phyloP scores from a whole-genome alignment of 2,888 invertebrate species.

The Drosophila niveifrons region DNA sequence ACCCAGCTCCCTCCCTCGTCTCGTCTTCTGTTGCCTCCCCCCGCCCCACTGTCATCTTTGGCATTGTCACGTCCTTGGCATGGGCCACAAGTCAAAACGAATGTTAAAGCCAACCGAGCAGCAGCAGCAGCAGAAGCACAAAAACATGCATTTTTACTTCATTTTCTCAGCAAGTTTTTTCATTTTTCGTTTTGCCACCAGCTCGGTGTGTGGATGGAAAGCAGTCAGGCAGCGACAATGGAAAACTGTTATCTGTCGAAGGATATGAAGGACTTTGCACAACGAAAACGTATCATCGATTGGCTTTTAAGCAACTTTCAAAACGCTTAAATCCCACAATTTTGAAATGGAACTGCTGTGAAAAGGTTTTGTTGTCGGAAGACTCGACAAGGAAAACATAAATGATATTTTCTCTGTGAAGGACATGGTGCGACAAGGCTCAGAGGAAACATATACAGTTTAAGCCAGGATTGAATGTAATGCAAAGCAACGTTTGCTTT shows the following conservation, averaged over 20 bases:
- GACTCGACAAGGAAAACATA: background rate
- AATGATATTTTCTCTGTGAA: conserved; percentile 5
- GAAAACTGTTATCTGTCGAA: conserved; percentile 34
- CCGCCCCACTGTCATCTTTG: conserved; percentile 31
- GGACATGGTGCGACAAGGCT: background rate
- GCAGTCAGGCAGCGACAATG: conserved; percentile 12
- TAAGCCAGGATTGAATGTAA: background rate
- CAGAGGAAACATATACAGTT: background rate
- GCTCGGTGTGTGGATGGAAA: conserved; percentile 1
- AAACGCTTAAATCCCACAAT: conserved; percentile 2
- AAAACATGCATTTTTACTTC: conserved; percentile 41
- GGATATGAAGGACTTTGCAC: conserved; percentile 17
- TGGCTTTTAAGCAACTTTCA: conserved; percentile 23
- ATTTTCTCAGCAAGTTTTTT: conserved; percentile 24
- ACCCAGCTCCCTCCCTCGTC: background rate
- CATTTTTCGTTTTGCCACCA: background rate
- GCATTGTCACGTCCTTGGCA: conserved; percentile 66
- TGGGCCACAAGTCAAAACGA: conserved; percentile 57
- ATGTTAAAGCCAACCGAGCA: conserved; percentile 22
- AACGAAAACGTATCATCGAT: conserved; percentile 16
- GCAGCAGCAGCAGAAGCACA: background rate
- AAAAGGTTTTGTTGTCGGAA: background rate
- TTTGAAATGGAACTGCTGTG: background rate
- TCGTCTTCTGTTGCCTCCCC: background rate
- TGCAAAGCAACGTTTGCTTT: too few species aligned